Conservation (phyloP, 53 echinoderm and acorn worm species). For the Henricia sp. region DNA sequence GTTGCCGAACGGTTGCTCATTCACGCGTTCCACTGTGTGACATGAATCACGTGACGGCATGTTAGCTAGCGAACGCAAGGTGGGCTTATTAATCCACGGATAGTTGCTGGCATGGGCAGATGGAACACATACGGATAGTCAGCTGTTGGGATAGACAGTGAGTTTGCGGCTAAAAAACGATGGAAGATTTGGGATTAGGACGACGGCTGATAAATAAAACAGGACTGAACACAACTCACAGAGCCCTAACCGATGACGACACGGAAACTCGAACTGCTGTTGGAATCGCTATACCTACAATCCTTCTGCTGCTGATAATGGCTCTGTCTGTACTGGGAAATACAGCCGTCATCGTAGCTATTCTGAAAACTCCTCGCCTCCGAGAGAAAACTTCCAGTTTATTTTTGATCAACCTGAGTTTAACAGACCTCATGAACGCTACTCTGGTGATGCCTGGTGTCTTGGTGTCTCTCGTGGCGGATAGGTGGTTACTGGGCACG, state of each 20-base stretch:
- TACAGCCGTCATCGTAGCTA: conserved; percentile 48
- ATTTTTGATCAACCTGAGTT: conserved; percentile 55
- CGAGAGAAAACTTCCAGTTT: conserved; percentile 54
- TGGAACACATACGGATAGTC: too few relatives aligned
- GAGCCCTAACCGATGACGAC: neutral
- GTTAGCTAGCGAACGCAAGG: too few relatives aligned
- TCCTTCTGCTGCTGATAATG: conserved; percentile 39
- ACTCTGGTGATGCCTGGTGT: conserved; percentile 63
- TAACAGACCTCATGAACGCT: conserved; percentile 62
- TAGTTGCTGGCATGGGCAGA: too few relatives aligned
- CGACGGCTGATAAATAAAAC: too few relatives aligned
- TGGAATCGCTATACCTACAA: conserved; percentile 3
- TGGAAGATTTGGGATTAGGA: too few relatives aligned
- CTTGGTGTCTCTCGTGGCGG: conserved; percentile 32
- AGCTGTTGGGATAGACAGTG: too few relatives aligned
- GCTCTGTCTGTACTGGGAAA: conserved; percentile 48
- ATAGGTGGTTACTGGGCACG: conserved; percentile 46
- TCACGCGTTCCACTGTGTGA: too few relatives aligned
- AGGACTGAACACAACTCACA: conserved; percentile 2
- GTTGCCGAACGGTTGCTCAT: too few relatives aligned
- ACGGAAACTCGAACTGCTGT: neutral
- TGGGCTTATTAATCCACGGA: too few relatives aligned
- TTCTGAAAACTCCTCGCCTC: conserved; percentile 45
- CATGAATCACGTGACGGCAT: too few relatives aligned
- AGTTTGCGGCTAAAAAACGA: too few relatives aligned